Conservation (phyloP, 2,888 invertebrate genomes). For the Pollenia amentaria region DNA sequence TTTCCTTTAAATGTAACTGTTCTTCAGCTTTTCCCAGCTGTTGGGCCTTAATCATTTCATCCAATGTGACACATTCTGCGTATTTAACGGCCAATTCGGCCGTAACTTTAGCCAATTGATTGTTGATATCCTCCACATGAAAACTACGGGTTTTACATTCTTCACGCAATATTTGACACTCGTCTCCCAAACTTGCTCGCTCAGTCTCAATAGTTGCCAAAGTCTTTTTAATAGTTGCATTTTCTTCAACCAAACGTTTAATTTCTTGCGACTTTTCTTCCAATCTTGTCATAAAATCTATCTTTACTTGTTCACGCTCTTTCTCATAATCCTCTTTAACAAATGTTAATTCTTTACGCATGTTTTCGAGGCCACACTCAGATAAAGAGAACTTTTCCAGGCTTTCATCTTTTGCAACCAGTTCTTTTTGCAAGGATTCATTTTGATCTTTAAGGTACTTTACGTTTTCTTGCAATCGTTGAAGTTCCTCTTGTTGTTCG, state of each 20-base stretch:
- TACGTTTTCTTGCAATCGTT: conserved; percentile 79
- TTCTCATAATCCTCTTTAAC: conserved; percentile 79
- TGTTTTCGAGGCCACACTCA: conserved; percentile 80
- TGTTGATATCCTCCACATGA: conserved; percentile 77
- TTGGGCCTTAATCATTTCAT: conserved; percentile 79
- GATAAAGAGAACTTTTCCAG: conserved; percentile 82
- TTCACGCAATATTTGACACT: conserved; percentile 78
- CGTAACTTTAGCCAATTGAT: conserved; percentile 77
- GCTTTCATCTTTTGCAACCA: conserved; percentile 81
- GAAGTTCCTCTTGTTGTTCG: conserved; percentile 77
- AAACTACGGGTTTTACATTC: conserved; percentile 79
- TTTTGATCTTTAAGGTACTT: conserved; percentile 80
- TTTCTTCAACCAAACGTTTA: conserved; percentile 74
- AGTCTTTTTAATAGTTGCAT: conserved; percentile 74
- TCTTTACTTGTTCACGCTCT: conserved; percentile 75
- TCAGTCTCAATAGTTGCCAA: conserved; percentile 77
- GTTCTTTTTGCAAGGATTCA: conserved; percentile 79
- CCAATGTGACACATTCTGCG: conserved; percentile 80
- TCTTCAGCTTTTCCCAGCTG: conserved; percentile 74
- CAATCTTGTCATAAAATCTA: conserved; percentile 75
- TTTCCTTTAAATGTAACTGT: conserved; percentile 73
- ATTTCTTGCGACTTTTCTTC: conserved; percentile 77
- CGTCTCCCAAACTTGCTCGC: conserved; percentile 76
- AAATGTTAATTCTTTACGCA: conserved; percentile 78
- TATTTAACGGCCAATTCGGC: conserved; percentile 79